These are phyloP conservation scores for Polypterus senegalus DNA, from an alignment of 2,113 vertebrate species.

Conservation along the genomic window DNA sequence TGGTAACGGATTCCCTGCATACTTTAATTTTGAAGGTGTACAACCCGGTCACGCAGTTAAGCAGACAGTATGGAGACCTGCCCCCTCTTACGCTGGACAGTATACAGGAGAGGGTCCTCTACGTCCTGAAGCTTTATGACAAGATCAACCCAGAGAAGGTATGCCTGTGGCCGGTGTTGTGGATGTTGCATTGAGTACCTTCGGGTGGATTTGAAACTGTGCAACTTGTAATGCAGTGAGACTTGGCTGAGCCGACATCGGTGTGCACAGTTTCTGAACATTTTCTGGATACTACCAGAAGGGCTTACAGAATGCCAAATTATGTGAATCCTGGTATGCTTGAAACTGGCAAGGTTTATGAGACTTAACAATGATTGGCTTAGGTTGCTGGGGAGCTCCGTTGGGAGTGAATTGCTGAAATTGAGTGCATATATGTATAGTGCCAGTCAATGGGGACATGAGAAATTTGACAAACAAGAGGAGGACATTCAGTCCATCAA, in stretches of 20 bases:
- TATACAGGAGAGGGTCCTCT: slow-evolving; percentile 76
- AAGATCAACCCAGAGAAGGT: slow-evolving; percentile 88
- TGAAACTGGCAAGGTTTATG: too few relatives aligned
- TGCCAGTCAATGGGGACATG: too few relatives aligned
- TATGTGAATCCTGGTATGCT: too few relatives aligned
- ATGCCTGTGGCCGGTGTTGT: slow-evolving; percentile 13
- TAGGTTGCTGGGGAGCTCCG: too few relatives aligned
- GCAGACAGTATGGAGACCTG: slow-evolving; percentile 60
- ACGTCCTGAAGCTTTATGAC: slow-evolving; percentile 89
- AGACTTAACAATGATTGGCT: too few relatives aligned
- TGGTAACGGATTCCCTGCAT: neutral
- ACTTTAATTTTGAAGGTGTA: slow-evolving; percentile 34
- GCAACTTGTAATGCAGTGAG: neutral
- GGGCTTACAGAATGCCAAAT: too few relatives aligned
- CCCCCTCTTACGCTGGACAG: slow-evolving; percentile 71
- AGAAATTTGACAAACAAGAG: too few relatives aligned
- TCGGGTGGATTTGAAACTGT: neutral
- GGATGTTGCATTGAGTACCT: neutral
- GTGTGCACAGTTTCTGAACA: neutral
- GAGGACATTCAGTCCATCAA: too few relatives aligned
- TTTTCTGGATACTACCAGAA: too few relatives aligned
- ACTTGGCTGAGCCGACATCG: neutral
- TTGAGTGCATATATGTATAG: too few relatives aligned
- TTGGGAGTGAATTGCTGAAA: too few relatives aligned
- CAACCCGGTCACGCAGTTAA: slow-evolving; percentile 21